Percentiles rank a stretch among this genome's conserved stretches.
Conservation (phyloP, 2,113 vertebrate genomes). For the Epinephelus cyanopodus region DNA sequence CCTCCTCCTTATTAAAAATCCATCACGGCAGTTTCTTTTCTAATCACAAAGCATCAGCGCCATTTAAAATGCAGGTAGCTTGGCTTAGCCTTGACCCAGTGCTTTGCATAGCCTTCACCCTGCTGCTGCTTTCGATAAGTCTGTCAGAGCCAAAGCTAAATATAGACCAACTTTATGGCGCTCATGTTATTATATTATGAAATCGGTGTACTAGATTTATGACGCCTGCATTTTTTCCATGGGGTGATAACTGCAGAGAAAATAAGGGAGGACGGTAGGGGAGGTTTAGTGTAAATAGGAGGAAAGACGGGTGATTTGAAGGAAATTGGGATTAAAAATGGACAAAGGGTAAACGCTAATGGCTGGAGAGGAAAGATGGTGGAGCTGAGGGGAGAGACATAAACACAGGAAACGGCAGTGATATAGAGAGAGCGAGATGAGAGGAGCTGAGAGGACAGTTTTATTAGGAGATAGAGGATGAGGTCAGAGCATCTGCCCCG, state of each 20-base stretch:
- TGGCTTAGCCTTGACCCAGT: slow-evolving; percentile 51
- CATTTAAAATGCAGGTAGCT: slow-evolving; percentile 51
- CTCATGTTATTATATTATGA: slow-evolving; percentile 31
- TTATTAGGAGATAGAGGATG: slow-evolving; percentile 66
- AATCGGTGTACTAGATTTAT: slow-evolving; percentile 40
- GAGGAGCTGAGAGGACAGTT: slow-evolving; percentile 63
- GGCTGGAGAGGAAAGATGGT: not conserved
- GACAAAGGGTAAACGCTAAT: not conserved
- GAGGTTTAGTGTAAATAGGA: slow-evolving; percentile 24
- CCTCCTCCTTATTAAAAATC: slow-evolving; percentile 35
- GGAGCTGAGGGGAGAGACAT: slow-evolving; percentile 8
- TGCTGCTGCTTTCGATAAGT: slow-evolving; percentile 27
- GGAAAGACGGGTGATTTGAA: not conserved
- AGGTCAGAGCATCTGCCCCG: slow-evolving; percentile 63
- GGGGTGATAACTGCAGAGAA: not conserved
- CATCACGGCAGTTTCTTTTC: slow-evolving; percentile 21
- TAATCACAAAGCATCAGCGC: slow-evolving; percentile 40
- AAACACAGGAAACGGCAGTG: slow-evolving; percentile 18
- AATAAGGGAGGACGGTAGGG: not conserved
- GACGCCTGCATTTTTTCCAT: slow-evolving; percentile 10
- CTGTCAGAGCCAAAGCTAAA: slow-evolving; percentile 38
- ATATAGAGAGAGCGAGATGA: slow-evolving; percentile 17
- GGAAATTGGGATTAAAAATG: slow-evolving; percentile 30
- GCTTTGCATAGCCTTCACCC: slow-evolving; percentile 45
- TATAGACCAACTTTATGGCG: slow-evolving; percentile 51